These are phyloP conservation scores for Sebastolobus alascanus DNA, from an alignment of 2,797 vertebrate genomes.

Conservation along the genomic window DNA sequence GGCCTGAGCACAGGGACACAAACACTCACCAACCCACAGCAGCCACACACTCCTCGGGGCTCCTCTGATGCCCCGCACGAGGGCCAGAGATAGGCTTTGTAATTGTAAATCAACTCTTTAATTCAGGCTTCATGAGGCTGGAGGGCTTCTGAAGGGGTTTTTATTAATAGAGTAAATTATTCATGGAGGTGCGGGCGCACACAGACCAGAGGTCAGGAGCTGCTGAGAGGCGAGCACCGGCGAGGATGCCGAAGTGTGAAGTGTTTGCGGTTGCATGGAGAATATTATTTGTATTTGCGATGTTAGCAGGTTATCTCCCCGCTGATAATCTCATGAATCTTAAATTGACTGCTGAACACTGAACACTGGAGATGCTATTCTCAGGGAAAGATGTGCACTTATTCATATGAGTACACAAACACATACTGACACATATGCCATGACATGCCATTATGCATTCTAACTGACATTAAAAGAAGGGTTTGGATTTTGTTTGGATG, in stretches of 20 bases:
- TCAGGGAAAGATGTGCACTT: slow-evolving; percentile 1
- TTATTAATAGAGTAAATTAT: slow-evolving; percentile 84
- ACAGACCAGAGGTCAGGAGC: slow-evolving; percentile 67
- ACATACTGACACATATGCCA: background rate
- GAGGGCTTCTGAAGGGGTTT: slow-evolving; percentile 79
- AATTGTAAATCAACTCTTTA: slow-evolving; percentile 87
- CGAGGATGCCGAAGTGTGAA: slow-evolving; percentile 56
- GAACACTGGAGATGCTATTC: slow-evolving; percentile 19
- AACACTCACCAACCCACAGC: slow-evolving; percentile 42
- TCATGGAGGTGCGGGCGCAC: slow-evolving; percentile 78
- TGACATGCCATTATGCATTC: background rate
- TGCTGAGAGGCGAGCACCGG: slow-evolving; percentile 56
- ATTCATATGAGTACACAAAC: background rate
- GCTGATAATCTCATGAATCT: slow-evolving; percentile 68
- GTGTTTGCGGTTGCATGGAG: slow-evolving; percentile 53
- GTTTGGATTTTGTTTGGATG: background rate
- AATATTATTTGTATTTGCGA: slow-evolving; percentile 55
- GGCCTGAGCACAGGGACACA: slow-evolving; percentile 42
- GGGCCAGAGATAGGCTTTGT: slow-evolving; percentile 71
- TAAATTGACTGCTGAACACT: slow-evolving; percentile 45
- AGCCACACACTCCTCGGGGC: slow-evolving; percentile 49
- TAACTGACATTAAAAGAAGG: background rate
- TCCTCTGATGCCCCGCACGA: slow-evolving; percentile 63
- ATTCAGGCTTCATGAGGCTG: slow-evolving; percentile 81
- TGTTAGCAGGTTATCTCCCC: slow-evolving; percentile 35